phyloP scores from a whole-genome alignment of 2,113 vertebrate genomes.

The Boulengeromyrus knoepffleri region DNA sequence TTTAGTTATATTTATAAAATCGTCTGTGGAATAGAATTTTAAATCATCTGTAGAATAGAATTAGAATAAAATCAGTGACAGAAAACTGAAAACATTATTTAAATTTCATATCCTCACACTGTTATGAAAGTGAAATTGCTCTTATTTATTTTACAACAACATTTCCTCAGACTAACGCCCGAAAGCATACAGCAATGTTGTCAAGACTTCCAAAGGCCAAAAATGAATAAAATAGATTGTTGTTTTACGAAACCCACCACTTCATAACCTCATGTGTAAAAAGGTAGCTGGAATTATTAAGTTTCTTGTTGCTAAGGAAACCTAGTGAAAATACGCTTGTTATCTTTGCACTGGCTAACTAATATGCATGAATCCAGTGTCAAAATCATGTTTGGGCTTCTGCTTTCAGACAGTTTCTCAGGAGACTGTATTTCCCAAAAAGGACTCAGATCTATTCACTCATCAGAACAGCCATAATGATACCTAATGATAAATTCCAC shows the following conservation, averaged over 20 bases:
- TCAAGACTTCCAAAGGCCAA: neutral
- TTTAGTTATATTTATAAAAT: neutral
- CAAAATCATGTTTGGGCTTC: neutral
- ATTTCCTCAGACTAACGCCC: neutral
- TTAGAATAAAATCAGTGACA: neutral
- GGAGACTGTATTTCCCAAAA: neutral
- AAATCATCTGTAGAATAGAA: neutral
- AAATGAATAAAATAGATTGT: neutral
- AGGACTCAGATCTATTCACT: neutral
- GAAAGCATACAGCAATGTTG: neutral
- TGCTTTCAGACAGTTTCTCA: neutral
- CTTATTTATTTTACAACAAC: neutral
- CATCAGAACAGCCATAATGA: neutral
- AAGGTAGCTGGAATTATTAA: neutral
- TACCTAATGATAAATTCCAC: neutral
- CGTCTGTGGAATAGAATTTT: neutral
- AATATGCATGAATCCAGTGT: neutral
- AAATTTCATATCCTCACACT: neutral
- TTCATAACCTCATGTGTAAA: neutral
- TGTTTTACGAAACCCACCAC: neutral
- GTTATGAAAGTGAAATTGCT: neutral
- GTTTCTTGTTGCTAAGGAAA: constrained; percentile 35
- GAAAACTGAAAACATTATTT: neutral
- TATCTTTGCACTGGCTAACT: neutral
- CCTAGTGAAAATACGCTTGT: neutral